Evolutionary conservation across 2,113 vertebrate species (phyloP).

Genomic region (Alouatta palliata): DNA sequence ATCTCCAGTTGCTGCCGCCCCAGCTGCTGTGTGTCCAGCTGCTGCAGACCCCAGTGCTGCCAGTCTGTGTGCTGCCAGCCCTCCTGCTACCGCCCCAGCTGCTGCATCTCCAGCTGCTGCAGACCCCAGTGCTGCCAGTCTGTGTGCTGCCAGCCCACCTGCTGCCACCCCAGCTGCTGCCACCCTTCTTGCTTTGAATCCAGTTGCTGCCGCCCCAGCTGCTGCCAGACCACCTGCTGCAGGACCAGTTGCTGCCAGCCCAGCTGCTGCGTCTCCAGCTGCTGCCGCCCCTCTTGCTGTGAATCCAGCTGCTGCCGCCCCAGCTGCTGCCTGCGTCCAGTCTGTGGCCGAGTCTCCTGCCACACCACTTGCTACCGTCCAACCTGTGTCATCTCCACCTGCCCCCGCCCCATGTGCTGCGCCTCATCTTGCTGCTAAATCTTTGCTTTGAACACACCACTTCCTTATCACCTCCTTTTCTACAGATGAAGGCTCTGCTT

Average conservation of each 20-base stretch:
- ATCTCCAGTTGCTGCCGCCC: neutral
- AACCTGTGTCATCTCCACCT: slow-evolving; percentile 35
- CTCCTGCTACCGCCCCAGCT: neutral
- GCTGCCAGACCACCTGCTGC: neutral
- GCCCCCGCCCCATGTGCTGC: neutral
- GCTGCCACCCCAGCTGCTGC: neutral
- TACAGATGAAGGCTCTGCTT: neutral
- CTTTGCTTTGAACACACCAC: neutral
- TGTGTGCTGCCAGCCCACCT: neutral
- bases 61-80: neutral
- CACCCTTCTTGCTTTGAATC: too few species aligned
- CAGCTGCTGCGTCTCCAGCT: neutral
- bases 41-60: neutral
- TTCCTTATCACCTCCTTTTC: neutral
- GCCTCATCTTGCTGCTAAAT: neutral
- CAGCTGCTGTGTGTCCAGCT: neutral
- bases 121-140: neutral
- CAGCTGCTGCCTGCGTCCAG: neutral
- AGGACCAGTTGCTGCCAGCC: neutral
- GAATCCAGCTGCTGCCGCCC: neutral
- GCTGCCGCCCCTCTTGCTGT: neutral
- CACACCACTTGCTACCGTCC: slow-evolving; percentile 25
- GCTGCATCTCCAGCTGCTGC: neutral
- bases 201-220: neutral
- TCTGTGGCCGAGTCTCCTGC: slow-evolving; percentile 28